Evolutionary conservation across 1,140 invertebrate genomes (phyloP).

Genomic region (Calosoma granatense): DNA sequence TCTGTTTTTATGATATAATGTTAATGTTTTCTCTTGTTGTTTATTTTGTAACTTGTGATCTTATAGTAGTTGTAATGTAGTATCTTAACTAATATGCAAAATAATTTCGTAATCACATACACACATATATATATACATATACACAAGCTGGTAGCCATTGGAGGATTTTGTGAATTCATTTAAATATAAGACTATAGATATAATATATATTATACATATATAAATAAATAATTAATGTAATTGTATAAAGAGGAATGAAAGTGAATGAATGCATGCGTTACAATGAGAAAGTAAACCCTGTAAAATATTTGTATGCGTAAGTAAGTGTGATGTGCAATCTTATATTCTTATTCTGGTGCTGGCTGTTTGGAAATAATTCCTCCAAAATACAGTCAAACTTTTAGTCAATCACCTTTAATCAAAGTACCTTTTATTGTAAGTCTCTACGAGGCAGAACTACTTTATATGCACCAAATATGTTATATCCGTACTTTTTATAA

Average conservation of each 20-base stretch:
- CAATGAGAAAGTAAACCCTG: no score
- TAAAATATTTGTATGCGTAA: neutral
- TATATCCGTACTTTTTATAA: conserved; percentile 3
- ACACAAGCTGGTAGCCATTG: neutral
- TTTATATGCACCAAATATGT: conserved; percentile 4
- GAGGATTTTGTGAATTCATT: neutral
- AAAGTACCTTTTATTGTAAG: neutral
- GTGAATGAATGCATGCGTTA: neutral
- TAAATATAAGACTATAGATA: conserved; percentile 5
- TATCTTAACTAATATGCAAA: no score
- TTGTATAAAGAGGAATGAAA: neutral
- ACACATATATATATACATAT: no score
- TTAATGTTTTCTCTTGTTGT: neutral
- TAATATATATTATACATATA: conserved; percentile 4
- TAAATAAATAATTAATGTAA: neutral
- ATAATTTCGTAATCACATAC: no score
- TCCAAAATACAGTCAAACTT: conserved; percentile 1
- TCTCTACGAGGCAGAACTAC: neutral
- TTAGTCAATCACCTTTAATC: conserved; percentile 5
- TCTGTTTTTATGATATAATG: neutral
- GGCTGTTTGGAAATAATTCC: neutral
- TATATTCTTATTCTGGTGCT: neutral
- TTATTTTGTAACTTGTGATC: no score
- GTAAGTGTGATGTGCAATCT: neutral
- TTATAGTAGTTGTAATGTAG: no score